Evolutionary conservation across 2,797 vertebrate species (phyloP).

Genomic region (Gallinago solitaria): DNA sequence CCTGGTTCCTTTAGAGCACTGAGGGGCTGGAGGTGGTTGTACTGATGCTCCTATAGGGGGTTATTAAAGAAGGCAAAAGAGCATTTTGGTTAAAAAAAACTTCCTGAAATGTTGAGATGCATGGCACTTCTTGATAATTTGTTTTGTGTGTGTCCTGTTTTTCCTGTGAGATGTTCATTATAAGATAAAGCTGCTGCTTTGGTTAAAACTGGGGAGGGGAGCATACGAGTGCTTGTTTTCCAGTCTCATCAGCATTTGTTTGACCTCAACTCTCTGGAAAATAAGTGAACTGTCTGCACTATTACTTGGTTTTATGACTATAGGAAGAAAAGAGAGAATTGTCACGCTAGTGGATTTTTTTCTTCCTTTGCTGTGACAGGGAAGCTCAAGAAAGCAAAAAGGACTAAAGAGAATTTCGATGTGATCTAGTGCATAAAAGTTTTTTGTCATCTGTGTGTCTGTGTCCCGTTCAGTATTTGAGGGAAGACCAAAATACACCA

Average conservation of each 20-base stretch:
- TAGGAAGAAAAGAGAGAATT: neutral
- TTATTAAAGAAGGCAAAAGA: neutral
- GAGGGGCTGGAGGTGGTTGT: neutral
- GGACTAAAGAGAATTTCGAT: neutral
- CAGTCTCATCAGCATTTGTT: neutral
- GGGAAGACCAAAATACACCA: too few species aligned
- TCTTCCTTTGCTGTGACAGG: neutral
- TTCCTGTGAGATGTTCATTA: neutral
- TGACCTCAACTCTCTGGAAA: neutral
- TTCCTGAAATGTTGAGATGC: neutral
- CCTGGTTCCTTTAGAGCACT: neutral
- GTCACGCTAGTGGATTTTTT: accelerated
- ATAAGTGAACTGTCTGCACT: neutral
- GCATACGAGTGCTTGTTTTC: neutral
- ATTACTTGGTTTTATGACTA: neutral
- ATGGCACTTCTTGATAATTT: neutral
- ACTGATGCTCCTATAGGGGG: neutral
- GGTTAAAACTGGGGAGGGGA: neutral
- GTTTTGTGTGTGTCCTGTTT: accelerated
- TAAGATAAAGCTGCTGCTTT: neutral
- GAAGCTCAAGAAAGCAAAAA: neutral
- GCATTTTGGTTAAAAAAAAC: neutral
- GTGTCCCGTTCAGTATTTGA: neutral
- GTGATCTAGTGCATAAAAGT: neutral
- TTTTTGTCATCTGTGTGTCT: neutral